Evolutionary conservation across 1,140 invertebrate genomes (phyloP), one percentile per base, ranked within the genome.

Genomic region (Popillia japonica): DNA sequence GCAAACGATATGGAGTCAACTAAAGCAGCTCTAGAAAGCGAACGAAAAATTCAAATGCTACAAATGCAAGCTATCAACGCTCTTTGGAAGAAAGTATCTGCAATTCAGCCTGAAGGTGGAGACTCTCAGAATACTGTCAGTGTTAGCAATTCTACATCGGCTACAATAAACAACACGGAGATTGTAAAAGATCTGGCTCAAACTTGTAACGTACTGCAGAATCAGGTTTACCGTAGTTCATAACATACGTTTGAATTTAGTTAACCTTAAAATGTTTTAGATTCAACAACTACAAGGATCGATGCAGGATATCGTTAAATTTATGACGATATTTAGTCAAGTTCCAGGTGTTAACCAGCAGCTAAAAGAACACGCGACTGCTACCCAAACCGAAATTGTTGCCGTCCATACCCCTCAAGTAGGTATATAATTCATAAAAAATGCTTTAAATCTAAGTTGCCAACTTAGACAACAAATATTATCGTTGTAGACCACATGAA

Each of bases 11-110:
- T 96, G 92, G 92, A 94, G 84, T 90, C 92, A 6, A 95, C 94
- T 0, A 94, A 94, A 85, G 92, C 92, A 3, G 94, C 94, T 11
- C 83, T 96, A 20, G 94, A 96, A 83, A 95, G 94, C 82, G 95
- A 97, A 85, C 90, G 95, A 72, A 95, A 95, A 83, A 91, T 96
- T 59, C 94, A 96, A 82, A 90, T 95, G 80, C 85, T 97, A 59
- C 95, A 97, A 87, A 94, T 96, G 91, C 95, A 97, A 87, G 95
- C 95, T 4, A 96, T 96, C 78, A 95, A 94, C 84, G 94, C 94
- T 7, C 86, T 97, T 4, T 97, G 95, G 95, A 95, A 95, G 85
- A 96, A 96, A 87, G 94, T 97, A 14, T 93, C 93, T 14, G 90
- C 90, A 2, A 85, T 94, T 76, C 91, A 94, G 81, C 88, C 78